Base-by-base conservation (phyloP, 1,140 invertebrate species). In the Oppia nitens region DNA sequence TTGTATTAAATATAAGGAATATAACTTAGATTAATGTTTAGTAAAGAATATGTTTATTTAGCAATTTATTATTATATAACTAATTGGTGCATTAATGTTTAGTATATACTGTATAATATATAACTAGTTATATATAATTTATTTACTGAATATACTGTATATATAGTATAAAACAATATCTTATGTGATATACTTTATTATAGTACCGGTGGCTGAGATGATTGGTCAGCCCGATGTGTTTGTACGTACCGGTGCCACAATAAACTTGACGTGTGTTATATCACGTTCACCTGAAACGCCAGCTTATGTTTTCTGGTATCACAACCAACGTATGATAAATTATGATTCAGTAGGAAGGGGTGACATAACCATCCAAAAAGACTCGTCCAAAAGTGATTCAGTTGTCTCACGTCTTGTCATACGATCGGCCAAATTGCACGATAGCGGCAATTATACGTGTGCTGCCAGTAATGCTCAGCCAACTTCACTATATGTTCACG, bases 201-300 rank as follows among this genome's bases (percentile, higher is more conserved):
- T 79, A 92, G 87, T 90, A 70, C 86, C 87, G 28, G 82, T 83
- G 63, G 87, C 87, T 26, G 83, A 87, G 70, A 90, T 92, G 64
- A 78, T 90, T 59, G 88, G 87, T 49, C 84, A 83, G 48, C 85
- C 86, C 29, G 87, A 92, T 71, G 76, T 92, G 64, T 90, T 85
- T 73, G 90, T 92, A 67, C 84, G 90, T 74, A 77, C 83, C 59
- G 87, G 87, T 53, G 90, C 86, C 69, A 90, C 87, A 65, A 92
- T 93, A 72, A 92, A 92, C 75, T 77, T 93, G 62, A 93, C 88
- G 48, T 93, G 89, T 72, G 81, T 90, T 57, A 85, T 93, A 60
- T 74, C 83, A 53, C 85, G 86, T 68, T 88, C 85, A 67, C 87
- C 88, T 17, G 87, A 91, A 68, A 85, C 87, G 55, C 88, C 88